phyloP scores from a whole-genome alignment of 2,113 vertebrate species.

The Hemiprocne comata region DNA sequence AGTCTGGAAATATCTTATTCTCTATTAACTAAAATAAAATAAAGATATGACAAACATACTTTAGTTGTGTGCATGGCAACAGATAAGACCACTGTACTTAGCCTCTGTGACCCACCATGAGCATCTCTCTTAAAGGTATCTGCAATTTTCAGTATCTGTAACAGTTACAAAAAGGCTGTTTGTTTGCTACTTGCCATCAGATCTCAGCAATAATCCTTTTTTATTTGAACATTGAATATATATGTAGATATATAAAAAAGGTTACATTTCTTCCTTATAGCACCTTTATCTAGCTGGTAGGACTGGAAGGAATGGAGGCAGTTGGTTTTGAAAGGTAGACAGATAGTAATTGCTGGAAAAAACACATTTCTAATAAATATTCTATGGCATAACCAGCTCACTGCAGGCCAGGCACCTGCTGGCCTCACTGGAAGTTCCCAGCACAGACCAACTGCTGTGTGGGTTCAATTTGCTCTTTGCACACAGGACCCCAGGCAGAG shows the following conservation, averaged over 20 bases:
- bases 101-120: not conserved
- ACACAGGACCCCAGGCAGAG: not conserved
- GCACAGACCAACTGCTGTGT: not conserved
- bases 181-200: not conserved
- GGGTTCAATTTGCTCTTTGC: not conserved
- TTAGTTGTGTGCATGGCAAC: not conserved
- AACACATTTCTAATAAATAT: not conserved
- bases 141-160: not conserved
- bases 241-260: too few relatives aligned
- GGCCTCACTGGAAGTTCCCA: not conserved
- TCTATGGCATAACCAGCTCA: not conserved
- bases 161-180: not conserved
- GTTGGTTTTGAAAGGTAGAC: constrained; percentile 33
- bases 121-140: not conserved
- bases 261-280: not conserved
- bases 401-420: not conserved
- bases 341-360: constrained; percentile 15
- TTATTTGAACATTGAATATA: not conserved
- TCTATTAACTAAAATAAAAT: not conserved
- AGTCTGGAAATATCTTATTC: not conserved
- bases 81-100: not conserved
- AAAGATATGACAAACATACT: not conserved
- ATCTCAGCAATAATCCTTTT: not conserved
- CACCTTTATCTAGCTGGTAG: not conserved
- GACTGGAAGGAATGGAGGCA: constrained; percentile 21